These are phyloP conservation scores for Cepphus grylle DNA, from an alignment of 2,113 vertebrate species.

Conservation along the genomic window DNA sequence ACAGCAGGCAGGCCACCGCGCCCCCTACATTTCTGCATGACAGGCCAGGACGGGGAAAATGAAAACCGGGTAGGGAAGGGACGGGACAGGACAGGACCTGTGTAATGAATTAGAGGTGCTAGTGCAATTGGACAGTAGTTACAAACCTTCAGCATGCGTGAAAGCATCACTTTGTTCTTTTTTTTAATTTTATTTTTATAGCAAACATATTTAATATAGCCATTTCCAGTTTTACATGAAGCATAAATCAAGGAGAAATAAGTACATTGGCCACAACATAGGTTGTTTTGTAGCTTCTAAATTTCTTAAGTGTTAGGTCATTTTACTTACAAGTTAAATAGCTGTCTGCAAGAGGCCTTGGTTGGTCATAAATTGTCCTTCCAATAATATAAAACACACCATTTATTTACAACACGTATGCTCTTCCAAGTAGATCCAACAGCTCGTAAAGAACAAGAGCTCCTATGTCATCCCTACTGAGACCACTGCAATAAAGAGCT, in stretches of 20 bases:
- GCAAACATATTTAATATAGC: conserved; percentile 40
- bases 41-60: not conserved
- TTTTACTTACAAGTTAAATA: conserved; percentile 75
- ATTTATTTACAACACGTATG: conserved; percentile 69
- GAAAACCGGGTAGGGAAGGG: not conserved
- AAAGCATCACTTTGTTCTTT: not conserved
- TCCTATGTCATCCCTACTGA: conserved; percentile 61
- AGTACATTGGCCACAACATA: conserved; percentile 7
- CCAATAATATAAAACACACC: conserved; percentile 72
- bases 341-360: conserved; percentile 68
- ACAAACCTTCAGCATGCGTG: not conserved
- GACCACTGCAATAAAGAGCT: conserved; percentile 59
- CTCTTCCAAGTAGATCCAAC: conserved; percentile 53
- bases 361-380: conserved; percentile 71
- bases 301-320: conserved; percentile 77
- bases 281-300: conserved; percentile 64
- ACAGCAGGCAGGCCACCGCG: not conserved
- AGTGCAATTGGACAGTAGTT: not conserved
- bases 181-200: conserved; percentile 13
- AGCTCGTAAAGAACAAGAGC: conserved; percentile 69
- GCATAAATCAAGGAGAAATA: conserved; percentile 39
- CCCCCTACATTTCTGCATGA: not conserved
- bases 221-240: conserved; percentile 52
- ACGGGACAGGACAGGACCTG: not conserved
- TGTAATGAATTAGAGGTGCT: not conserved